Evolutionary conservation across 2,113 vertebrate species (phyloP).

Genomic region (Zosterops japonicus): DNA sequence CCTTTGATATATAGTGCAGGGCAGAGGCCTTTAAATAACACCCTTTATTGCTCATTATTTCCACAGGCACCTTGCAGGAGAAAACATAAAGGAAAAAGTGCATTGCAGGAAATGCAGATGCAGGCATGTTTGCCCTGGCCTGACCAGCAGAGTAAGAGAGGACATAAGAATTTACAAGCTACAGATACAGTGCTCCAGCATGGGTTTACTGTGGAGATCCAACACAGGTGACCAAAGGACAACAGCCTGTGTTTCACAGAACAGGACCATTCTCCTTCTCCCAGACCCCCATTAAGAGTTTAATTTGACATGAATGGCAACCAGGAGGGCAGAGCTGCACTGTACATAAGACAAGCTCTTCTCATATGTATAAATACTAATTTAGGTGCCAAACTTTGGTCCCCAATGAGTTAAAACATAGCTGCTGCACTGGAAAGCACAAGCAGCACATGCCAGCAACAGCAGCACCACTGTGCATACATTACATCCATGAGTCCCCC

Average conservation of each 20-base stretch:
- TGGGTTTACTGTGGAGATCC: neutral
- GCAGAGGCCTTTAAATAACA: neutral
- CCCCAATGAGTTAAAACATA: neutral
- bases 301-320: neutral
- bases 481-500: fast-evolving
- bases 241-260: neutral
- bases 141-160: neutral
- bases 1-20: neutral
- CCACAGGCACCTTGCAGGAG: neutral
- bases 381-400: neutral
- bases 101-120: neutral
- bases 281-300: neutral
- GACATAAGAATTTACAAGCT: neutral
- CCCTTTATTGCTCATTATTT: neutral
- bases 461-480: fast-evolving
- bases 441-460: neutral
- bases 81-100: neutral
- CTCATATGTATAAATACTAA: neutral
- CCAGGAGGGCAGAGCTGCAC: neutral
- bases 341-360: neutral
- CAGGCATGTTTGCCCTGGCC: neutral
- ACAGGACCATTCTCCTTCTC: neutral
- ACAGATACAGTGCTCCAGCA: neutral
- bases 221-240: neutral
- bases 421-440: neutral